These are phyloP conservation scores for Montipora sp. DNA, from an alignment of 64 coral and sea anemone species.

Conservation along the genomic window DNA sequence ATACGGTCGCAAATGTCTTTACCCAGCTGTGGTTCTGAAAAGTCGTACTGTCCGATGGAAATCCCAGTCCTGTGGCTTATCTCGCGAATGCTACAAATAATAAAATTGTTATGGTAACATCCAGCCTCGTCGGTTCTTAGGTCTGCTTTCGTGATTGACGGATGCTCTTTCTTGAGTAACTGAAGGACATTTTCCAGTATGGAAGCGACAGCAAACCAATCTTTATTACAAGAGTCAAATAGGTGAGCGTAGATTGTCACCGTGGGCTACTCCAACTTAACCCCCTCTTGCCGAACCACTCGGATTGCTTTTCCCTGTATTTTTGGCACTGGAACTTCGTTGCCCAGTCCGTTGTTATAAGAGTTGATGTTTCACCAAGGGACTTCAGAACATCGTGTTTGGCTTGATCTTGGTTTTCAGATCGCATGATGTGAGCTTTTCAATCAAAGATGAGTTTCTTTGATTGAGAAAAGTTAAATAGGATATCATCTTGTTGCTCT, in stretches of 20 bases:
- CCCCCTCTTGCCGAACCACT: conserved; percentile 32
- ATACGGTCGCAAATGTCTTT: conserved; percentile 70
- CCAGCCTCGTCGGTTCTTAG: conserved; percentile 53
- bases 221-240: conserved; percentile 46
- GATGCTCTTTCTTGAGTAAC: neutral
- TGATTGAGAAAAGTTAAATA: conserved; percentile 8
- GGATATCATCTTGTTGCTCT: conserved; percentile 4
- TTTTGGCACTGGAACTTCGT: conserved; percentile 47
- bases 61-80: conserved; percentile 36
- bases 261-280: conserved; percentile 31
- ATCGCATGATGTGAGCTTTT: conserved; percentile 55
- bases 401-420: conserved; percentile 56
- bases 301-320: conserved; percentile 14
- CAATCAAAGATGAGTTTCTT: conserved; percentile 27
- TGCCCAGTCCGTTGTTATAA: conserved; percentile 54
- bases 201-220: conserved; percentile 58
- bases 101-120: conserved; percentile 47
- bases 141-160: conserved; percentile 14
- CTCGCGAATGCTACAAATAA: conserved; percentile 17
- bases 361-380: conserved; percentile 17
- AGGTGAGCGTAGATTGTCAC: conserved; percentile 36
- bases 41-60: conserved; percentile 30
- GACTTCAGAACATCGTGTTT: conserved; percentile 28
- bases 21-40: neutral
- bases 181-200: conserved; percentile 38